phyloP scores from a whole-genome alignment of 1,140 invertebrate genomes.

The Antheraea pernyi region DNA sequence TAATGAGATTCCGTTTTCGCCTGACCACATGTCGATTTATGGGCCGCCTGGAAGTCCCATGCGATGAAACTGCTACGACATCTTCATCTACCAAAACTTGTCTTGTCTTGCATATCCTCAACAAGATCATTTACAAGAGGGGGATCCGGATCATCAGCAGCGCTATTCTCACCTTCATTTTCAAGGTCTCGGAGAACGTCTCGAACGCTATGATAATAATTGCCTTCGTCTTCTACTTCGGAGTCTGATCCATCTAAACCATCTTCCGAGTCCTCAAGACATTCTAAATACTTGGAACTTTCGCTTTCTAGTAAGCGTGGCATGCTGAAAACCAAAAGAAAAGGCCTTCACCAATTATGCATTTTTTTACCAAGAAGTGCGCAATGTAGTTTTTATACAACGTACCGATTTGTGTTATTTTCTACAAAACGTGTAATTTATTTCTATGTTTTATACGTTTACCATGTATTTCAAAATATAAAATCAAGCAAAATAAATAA shows the following conservation, averaged over 20 bases:
- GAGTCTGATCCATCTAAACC: constrained; percentile 12
- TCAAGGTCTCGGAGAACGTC: constrained; percentile 11
- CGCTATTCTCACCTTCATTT: constrained; percentile 15
- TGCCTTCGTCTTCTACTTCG: constrained; percentile 13
- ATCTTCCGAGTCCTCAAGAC: constrained; percentile 14
- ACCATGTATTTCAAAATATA: constrained; percentile 14
- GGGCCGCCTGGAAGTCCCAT: constrained; percentile 3
- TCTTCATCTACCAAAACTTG: neutral
- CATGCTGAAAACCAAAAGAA: constrained; percentile 15
- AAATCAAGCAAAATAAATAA: constrained; percentile 15
- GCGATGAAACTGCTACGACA: constrained; percentile 7
- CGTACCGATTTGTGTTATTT: constrained; percentile 9
- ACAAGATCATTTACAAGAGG: constrained; percentile 9
- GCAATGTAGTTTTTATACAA: constrained; percentile 15
- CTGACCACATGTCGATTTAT: constrained; percentile 12
- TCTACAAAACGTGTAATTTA: constrained; percentile 8
- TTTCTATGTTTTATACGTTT: constrained; percentile 16
- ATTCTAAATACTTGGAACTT: constrained; percentile 14
- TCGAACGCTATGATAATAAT: constrained; percentile 12
- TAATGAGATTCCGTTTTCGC: constrained; percentile 16
- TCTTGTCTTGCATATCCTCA: constrained; percentile 12
- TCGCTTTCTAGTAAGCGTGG: constrained; percentile 13
- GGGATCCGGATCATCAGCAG: constrained; percentile 12
- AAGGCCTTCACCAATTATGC: constrained; percentile 12
- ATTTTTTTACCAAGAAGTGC: constrained; percentile 11